phyloP scores from a whole-genome alignment of 2,113 vertebrate species.

The Chlamydotis undulata region DNA sequence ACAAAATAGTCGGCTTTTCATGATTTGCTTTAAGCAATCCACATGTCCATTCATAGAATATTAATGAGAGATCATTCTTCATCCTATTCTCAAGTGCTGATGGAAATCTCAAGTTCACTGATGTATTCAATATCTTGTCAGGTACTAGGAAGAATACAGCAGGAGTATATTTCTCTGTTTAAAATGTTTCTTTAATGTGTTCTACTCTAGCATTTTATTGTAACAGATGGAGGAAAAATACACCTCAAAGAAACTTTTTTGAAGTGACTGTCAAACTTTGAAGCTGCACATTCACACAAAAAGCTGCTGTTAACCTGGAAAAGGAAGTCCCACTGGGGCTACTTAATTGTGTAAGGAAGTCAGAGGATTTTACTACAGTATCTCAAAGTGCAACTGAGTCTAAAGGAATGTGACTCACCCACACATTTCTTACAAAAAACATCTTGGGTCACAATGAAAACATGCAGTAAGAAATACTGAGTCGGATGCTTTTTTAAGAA shows the following conservation, averaged over 20 bases:
- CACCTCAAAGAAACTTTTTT: slow-evolving; percentile 9
- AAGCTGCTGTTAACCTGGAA: slow-evolving; percentile 30
- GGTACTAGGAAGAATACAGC: not conserved
- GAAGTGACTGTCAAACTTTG: slow-evolving; percentile 3
- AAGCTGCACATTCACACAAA: not conserved
- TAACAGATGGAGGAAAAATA: slow-evolving; percentile 20
- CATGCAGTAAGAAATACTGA: not conserved
- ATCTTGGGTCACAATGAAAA: not conserved
- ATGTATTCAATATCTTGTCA: slow-evolving; percentile 3
- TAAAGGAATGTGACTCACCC: not conserved
- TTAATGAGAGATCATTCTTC: slow-evolving; percentile 13
- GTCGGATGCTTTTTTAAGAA: not conserved
- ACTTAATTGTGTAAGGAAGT: slow-evolving; percentile 19
- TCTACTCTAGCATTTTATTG: not conserved
- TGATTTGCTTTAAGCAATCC: not conserved
- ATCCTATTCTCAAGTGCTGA: not conserved
- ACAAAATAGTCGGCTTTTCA: not conserved
- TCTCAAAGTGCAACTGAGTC: not conserved
- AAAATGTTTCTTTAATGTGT: slow-evolving; percentile 19
- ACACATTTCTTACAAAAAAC: not conserved
- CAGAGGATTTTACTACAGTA: not conserved
- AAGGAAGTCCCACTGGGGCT: slow-evolving; percentile 19
- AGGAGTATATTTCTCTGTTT: not conserved
- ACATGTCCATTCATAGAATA: slow-evolving; percentile 3
- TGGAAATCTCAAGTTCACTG: not conserved